A percentile compares a stretch with the other conserved stretches of the same genome.
phyloP scores from a whole-genome alignment of 2,113 vertebrate species.

The Solea senegalensis region DNA sequence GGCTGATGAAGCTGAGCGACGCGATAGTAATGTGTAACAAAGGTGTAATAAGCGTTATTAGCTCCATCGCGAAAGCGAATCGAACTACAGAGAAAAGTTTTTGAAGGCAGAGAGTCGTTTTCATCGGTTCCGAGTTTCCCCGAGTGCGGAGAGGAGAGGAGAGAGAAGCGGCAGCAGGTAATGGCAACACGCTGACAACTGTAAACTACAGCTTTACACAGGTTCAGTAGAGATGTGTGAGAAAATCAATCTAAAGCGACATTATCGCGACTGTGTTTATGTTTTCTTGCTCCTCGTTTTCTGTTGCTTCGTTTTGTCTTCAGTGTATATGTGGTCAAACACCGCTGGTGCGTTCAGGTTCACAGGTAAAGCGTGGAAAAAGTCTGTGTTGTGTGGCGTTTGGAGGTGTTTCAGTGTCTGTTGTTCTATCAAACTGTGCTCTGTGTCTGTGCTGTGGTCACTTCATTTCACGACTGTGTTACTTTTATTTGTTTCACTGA shows the following conservation, averaged over 20 bases:
- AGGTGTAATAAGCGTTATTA: not conserved
- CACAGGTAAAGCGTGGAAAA: constrained; percentile 30
- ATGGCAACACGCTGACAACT: not conserved
- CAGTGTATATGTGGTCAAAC: not conserved
- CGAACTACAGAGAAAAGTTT: not conserved
- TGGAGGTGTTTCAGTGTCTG: not conserved
- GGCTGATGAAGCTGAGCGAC: not conserved
- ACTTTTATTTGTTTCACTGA: too few relatives aligned
- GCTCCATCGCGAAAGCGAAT: too few relatives aligned
- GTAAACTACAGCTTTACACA: not conserved
- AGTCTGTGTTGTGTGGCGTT: not conserved
- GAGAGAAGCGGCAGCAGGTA: constrained; percentile 54
- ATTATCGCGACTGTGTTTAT: not conserved
- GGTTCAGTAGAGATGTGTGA: too few relatives aligned
- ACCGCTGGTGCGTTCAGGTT: constrained; percentile 23
- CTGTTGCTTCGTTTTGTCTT: not conserved
- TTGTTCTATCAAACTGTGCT: too few relatives aligned
- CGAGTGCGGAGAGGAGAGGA: not conserved
- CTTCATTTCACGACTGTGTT: too few relatives aligned
- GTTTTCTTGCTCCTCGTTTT: not conserved
- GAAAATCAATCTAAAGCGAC: too few relatives aligned
- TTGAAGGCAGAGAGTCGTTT: not conserved
- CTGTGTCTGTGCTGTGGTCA: too few relatives aligned
- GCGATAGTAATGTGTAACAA: not conserved
- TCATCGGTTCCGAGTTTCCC: not conserved